Conservation (phyloP, 2,797 vertebrate species). For the Acipenser oxyrinchus region DNA sequence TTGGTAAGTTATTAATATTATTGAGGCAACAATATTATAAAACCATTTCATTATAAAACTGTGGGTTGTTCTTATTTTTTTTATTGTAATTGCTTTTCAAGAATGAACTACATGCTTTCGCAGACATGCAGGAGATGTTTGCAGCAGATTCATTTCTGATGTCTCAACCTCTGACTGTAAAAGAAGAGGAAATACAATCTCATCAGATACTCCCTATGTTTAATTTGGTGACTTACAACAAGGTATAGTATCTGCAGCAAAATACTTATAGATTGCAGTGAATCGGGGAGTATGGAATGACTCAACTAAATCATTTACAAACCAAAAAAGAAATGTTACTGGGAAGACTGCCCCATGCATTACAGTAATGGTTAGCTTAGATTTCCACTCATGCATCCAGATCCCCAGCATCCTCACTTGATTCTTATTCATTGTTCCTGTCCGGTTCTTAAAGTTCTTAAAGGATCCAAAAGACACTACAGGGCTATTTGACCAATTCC, state of each 20-base stretch:
- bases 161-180: conserved; percentile 35
- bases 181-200: conserved; percentile 37
- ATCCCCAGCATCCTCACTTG: too few species aligned
- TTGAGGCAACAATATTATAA: not conserved
- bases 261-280: not conserved
- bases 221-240: conserved; percentile 48
- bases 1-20: conserved; percentile 38
- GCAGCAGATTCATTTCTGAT: conserved; percentile 23
- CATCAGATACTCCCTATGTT: conserved; percentile 43
- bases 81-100: conserved; percentile 37
- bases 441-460: too few species aligned
- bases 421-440: too few species aligned
- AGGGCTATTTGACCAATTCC: too few species aligned
- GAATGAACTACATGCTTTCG: conserved; percentile 44
- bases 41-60: not conserved
- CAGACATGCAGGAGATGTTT: conserved; percentile 33
- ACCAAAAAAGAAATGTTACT: too few species aligned
- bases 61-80: not conserved
- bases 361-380: too few species aligned
- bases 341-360: too few species aligned
- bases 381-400: too few species aligned
- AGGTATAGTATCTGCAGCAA: conserved; percentile 41
- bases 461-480: too few species aligned
- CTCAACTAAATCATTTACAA: too few species aligned
- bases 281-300: too few species aligned